Conservation (phyloP, 2,797 vertebrate species). For the Anolis apletophallus region DNA sequence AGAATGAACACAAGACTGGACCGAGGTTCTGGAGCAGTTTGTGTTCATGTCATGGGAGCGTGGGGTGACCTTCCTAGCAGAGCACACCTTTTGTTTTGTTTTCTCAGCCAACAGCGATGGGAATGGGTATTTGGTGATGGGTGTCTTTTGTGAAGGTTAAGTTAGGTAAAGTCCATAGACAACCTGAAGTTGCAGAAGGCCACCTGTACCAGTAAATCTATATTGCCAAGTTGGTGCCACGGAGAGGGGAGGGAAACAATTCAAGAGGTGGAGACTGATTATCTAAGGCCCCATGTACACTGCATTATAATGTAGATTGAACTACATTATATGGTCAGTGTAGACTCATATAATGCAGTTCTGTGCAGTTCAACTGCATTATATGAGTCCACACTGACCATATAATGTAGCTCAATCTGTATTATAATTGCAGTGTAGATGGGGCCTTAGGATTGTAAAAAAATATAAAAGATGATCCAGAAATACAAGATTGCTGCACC, state of each 20-base stretch:
- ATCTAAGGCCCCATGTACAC: background rate
- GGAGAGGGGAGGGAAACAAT: no score
- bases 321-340: no score
- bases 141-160: conserved; percentile 31
- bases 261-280: background rate
- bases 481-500: background rate
- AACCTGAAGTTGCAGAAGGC: background rate
- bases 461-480: background rate
- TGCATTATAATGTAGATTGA: no score
- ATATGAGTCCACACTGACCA: no score
- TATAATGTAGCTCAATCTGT: no score
- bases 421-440: no score
- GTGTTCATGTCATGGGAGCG: background rate
- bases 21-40: background rate
- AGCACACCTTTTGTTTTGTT: no score
- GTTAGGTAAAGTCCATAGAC: conserved; percentile 33
- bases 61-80: background rate
- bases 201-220: background rate
- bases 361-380: no score
- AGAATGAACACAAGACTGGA: background rate
- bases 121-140: background rate
- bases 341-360: no score
- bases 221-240: background rate
- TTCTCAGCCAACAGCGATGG: background rate
- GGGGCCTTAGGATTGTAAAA: background rate